Base-by-base conservation (phyloP, 2,797 vertebrate species). In the Sphaeramia orbicularis region DNA sequence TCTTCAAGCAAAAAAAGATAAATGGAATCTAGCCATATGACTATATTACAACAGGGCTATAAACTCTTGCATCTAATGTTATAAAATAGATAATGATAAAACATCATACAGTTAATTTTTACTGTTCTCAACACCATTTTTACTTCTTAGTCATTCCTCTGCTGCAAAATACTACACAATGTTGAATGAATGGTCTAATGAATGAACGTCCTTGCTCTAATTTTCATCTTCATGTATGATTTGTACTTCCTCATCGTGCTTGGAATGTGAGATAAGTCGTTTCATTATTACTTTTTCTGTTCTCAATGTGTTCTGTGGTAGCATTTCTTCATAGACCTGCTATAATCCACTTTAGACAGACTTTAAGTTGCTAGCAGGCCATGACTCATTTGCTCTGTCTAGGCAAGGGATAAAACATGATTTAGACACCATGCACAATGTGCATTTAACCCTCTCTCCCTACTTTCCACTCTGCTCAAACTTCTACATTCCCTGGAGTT, bases 301-400 rank as follows among this genome's bases (percentile, higher is more conserved):
- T 64, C 37, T 47, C 21, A 8, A 13, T 36, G 21, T 47, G 43
- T 63, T 6, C 4, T 35, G 30, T 16, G 16, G 41, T 48, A 44
- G 30, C 14, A 51, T 15, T 68, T 18, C 45, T 15, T 24, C 14
- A 53, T 13, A 66, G 35, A 63, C 42, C 52, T 59, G 3, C 14
- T 55, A 15, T 44, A 61, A 74, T 78, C 52, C 50, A 53, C 42
- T 54, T 51, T 13, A 51, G 30, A 50, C 61, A 54, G 71, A 59
- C 54, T 55, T 53, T 2, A 47, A 73, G 62, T 65, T 21, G 18
- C 71, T 67, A 44, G 44, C 37, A 74, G 67, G 48, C 52, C 36
- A 2, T 82, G 73, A 78, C 62, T 84, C 69, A 80, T 71, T 65
- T 47, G 38, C 44, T 71, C 56, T 62, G 72, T 75, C 64, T 74